Evolutionary conservation across 2,797 vertebrate species (phyloP).

Genomic region (Crax fasciolata): DNA sequence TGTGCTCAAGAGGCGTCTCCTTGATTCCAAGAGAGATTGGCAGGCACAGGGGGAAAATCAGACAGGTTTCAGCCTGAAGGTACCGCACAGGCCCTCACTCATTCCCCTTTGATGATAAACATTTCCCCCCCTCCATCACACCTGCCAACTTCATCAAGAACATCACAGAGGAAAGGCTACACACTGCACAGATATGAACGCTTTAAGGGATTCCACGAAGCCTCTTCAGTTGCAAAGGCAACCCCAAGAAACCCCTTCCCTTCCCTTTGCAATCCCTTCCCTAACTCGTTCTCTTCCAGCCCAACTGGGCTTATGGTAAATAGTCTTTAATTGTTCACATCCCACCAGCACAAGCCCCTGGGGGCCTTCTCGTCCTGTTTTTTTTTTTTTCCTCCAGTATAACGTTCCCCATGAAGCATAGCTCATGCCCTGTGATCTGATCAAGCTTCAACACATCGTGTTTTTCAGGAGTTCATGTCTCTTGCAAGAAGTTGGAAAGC

Average conservation of each 20-base stretch:
- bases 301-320: background rate
- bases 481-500: background rate
- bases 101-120: slow-evolving; percentile 78
- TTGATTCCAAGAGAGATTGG: slow-evolving; percentile 76
- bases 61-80: slow-evolving; percentile 77
- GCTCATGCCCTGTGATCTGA: slow-evolving; percentile 11
- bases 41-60: slow-evolving; percentile 75
- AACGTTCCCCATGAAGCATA: background rate
- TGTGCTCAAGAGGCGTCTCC: slow-evolving; percentile 72
- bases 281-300: background rate
- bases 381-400: background rate
- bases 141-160: slow-evolving; percentile 74
- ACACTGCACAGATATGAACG: background rate
- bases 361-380: background rate
- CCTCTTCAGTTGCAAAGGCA: slow-evolving; percentile 58
- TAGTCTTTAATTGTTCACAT: background rate
- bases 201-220: slow-evolving; percentile 73
- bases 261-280: slow-evolving; percentile 8
- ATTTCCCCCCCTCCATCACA: background rate
- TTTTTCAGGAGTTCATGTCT: background rate
- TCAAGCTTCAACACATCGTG: slow-evolving; percentile 59
- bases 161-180: slow-evolving; percentile 70
- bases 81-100: slow-evolving; percentile 73
- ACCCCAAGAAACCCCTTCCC: slow-evolving; percentile 57
- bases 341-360: background rate